Conservation (phyloP, 2,797 vertebrate species). For the Callimico goeldii region DNA sequence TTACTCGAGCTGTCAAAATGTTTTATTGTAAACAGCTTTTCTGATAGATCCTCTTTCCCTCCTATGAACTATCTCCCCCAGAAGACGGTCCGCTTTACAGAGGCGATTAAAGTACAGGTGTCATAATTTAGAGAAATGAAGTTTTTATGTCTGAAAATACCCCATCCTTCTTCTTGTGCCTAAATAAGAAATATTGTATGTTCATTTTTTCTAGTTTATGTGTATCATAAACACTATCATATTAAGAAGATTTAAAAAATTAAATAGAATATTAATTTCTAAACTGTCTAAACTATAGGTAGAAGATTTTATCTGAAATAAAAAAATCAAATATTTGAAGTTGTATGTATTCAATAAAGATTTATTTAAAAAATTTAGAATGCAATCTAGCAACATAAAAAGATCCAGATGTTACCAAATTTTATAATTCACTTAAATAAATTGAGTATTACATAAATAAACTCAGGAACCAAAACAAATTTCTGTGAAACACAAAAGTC, state of each 20-base stretch:
- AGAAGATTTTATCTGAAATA: slow-evolving; percentile 52
- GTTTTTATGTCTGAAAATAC: slow-evolving; percentile 83
- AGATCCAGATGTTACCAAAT: background rate
- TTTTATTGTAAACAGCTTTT: slow-evolving; percentile 85
- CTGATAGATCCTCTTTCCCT: slow-evolving; percentile 80
- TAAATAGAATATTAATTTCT: slow-evolving; percentile 70
- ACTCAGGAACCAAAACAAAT: background rate
- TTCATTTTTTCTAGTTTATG: slow-evolving; percentile 80
- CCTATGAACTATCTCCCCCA: slow-evolving; percentile 77
- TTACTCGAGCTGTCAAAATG: slow-evolving; percentile 84
- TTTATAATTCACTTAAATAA: slow-evolving; percentile 52
- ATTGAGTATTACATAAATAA: background rate
- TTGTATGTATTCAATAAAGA: background rate
- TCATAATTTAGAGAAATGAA: slow-evolving; percentile 82
- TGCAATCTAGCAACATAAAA: background rate
- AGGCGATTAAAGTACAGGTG: slow-evolving; percentile 73
- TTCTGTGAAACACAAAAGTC: background rate
- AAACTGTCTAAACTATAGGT: slow-evolving; percentile 60
- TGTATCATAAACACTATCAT: slow-evolving; percentile 77
- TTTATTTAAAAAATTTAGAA: background rate
- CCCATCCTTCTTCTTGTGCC: slow-evolving; percentile 75
- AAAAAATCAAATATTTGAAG: slow-evolving; percentile 20
- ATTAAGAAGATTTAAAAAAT: slow-evolving; percentile 75
- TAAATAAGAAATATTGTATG: slow-evolving; percentile 70
- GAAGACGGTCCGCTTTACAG: slow-evolving; percentile 79